A percentile compares a stretch with the other conserved stretches of the same genome.
Evolutionary conservation across 2,797 vertebrate genomes (phyloP).

Genomic region (Ispidina lecontei): DNA sequence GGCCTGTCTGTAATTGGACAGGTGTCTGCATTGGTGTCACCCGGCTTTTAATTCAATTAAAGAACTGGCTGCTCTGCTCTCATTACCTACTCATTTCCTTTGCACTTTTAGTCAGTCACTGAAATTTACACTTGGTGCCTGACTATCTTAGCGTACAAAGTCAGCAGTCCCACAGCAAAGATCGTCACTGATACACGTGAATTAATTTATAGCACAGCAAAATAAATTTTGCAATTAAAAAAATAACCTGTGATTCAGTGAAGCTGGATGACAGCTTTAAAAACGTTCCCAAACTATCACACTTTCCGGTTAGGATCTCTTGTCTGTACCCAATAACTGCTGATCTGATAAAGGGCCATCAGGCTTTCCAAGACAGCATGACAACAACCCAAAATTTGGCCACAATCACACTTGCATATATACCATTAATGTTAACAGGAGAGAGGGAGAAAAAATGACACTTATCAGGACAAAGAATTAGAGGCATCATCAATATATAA

Average conservation of each 20-base stretch:
- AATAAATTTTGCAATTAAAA: constrained; percentile 17
- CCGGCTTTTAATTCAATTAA: constrained; percentile 99
- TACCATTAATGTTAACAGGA: not conserved
- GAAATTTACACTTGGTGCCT: constrained; percentile 85
- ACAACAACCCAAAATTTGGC: not conserved
- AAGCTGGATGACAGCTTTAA: not conserved
- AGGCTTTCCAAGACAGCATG: not conserved
- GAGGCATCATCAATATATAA: constrained; percentile 2
- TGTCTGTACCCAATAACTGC: not conserved
- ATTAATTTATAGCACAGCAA: constrained; percentile 52
- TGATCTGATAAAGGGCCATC: not conserved
- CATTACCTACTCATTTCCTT: constrained; percentile 93
- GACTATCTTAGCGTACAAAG: constrained; percentile 80
- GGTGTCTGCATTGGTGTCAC: constrained; percentile 86
- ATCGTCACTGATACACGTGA: constrained; percentile 29
- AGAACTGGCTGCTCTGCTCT: constrained; percentile 89
- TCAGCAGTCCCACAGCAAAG: constrained; percentile 61
- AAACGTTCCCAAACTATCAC: not conserved
- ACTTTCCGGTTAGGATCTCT: not conserved
- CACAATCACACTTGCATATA: not conserved
- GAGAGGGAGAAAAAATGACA: not conserved
- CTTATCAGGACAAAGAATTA: not conserved
- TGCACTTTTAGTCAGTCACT: constrained; percentile 85
- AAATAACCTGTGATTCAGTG: not conserved
- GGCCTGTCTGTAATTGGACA: constrained; percentile 89